Evolutionary conservation across 2,113 vertebrate genomes (phyloP), one percentile per base, ranked within the genome.

Genomic region (Limnothrissa miodon): DNA sequence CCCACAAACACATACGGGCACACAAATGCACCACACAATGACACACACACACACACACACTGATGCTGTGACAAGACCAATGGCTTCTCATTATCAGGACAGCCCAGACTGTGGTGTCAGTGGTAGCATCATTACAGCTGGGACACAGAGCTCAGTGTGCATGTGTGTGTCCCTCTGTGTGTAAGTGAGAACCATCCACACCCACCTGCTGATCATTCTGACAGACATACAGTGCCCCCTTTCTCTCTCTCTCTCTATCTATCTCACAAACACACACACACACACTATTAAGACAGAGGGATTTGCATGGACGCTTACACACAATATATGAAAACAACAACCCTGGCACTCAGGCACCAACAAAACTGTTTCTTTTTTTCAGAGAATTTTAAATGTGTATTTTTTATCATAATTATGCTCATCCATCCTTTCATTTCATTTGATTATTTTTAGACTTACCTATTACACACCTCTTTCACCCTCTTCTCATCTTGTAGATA

Each of bases 1-100:
- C 45, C 89, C 87, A 80, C 85, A 89, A 9, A 70, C 62, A 89
- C 89, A 86, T 88, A 84, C 79, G 82, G 23, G 66, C 62, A 21
- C 39, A 86, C n/a, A n/a, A n/a, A n/a, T n/a, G n/a, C n/a, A n/a
- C n/a, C n/a, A n/a, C n/a, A n/a, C n/a, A n/a, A n/a, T n/a, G n/a
- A n/a, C n/a, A 33, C 39, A 29, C 44, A 79, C 25, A 46, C 79
- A 80, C 46, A 48, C 46, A 56, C 51, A 56, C 51, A 56, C 51
- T 23, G 51, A 11, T 62, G 59, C 13, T 3, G 59, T 62, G n/a
- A 25, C n/a, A 62, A n/a, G 59, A 62, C 59, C 59, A 62, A 29
- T 29, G 59, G 59, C 59, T 10, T 29, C 59, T 62, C 59, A 62
- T 62, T 62, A 62, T 62, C 59, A 62, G 59, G 59, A n/a, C 59